Percentiles rank a stretch among this genome's conserved stretches.
Evolutionary conservation across 2,888 invertebrate genomes (phyloP).

Genomic region (Anoplius nigerrimus): DNA sequence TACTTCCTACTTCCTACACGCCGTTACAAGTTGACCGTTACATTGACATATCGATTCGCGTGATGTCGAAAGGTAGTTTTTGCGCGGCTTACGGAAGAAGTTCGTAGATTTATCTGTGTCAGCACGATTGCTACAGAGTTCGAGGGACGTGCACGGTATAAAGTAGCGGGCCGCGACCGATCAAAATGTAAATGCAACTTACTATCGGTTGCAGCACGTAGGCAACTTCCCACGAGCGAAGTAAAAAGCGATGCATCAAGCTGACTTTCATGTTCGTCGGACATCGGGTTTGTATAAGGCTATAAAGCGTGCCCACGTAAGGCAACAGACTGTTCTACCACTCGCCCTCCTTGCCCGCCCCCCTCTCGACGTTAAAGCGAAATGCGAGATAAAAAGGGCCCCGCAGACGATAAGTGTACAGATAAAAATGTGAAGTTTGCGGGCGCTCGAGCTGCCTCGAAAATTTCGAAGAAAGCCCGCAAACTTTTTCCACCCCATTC

Average conservation of each 20-base stretch:
- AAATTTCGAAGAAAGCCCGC: too few relatives aligned
- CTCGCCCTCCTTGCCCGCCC: slow-evolving; percentile 12
- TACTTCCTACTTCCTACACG: too few relatives aligned
- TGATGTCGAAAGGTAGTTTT: background rate
- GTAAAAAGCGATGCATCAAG: slow-evolving; percentile 48
- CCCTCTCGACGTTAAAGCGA: background rate
- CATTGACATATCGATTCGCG: background rate
- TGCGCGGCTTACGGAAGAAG: background rate
- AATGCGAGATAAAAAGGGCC: too few relatives aligned
- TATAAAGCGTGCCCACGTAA: slow-evolving; percentile 26
- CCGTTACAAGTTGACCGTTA: too few relatives aligned
- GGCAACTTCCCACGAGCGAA: slow-evolving; percentile 25
- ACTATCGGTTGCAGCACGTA: slow-evolving; percentile 36
- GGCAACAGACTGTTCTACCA: slow-evolving; percentile 28
- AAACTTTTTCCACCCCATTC: too few relatives aligned
- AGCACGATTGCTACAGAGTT: background rate
- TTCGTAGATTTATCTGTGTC: background rate
- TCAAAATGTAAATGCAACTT: slow-evolving; percentile 33
- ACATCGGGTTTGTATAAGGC: slow-evolving; percentile 24
- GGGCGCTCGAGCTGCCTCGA: too few relatives aligned
- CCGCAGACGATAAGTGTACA: too few relatives aligned
- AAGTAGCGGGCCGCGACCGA: slow-evolving; percentile 29
- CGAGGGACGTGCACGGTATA: slow-evolving; percentile 4
- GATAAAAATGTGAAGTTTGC: too few relatives aligned
- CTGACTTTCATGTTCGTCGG: slow-evolving; percentile 43